Conservation (phyloP, 2,113 vertebrate genomes). For the Micromys minutus region DNA sequence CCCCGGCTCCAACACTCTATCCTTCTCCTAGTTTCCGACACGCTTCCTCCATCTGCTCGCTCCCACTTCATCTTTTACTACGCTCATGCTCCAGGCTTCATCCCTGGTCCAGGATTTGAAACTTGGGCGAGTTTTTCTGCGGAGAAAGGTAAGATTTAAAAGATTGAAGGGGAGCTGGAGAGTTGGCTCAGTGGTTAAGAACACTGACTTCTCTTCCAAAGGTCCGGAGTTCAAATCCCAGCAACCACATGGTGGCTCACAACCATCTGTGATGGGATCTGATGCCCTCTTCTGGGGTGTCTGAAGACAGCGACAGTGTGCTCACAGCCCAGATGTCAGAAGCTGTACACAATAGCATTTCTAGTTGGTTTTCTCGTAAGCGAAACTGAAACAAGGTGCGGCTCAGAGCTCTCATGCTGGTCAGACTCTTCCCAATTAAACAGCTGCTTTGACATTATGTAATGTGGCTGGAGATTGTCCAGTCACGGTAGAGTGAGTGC, state of each 20-base stretch:
- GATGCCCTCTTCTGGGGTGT: too few relatives aligned
- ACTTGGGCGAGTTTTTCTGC: neutral
- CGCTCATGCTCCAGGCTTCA: neutral
- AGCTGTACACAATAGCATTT: neutral
- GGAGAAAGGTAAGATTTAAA: neutral
- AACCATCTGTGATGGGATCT: too few relatives aligned
- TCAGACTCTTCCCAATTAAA: neutral
- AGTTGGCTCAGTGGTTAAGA: too few relatives aligned
- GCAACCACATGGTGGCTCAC: too few relatives aligned
- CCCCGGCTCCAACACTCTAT: too few relatives aligned
- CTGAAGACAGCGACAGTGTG: too few relatives aligned
- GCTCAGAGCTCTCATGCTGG: neutral
- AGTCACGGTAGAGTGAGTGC: neutral
- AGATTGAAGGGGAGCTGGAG: neutral
- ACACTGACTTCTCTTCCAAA: too few relatives aligned
- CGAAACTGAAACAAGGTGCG: neutral
- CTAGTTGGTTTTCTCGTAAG: neutral
- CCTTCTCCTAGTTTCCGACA: neutral
- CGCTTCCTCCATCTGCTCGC: neutral
- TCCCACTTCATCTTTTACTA: neutral
- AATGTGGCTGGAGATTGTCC: neutral
- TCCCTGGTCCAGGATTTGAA: neutral
- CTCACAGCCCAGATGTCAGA: neutral
- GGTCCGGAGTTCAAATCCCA: too few relatives aligned
- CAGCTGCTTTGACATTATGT: neutral